Conservation (phyloP, 2,888 invertebrate species). For the Oasisia sp. region DNA sequence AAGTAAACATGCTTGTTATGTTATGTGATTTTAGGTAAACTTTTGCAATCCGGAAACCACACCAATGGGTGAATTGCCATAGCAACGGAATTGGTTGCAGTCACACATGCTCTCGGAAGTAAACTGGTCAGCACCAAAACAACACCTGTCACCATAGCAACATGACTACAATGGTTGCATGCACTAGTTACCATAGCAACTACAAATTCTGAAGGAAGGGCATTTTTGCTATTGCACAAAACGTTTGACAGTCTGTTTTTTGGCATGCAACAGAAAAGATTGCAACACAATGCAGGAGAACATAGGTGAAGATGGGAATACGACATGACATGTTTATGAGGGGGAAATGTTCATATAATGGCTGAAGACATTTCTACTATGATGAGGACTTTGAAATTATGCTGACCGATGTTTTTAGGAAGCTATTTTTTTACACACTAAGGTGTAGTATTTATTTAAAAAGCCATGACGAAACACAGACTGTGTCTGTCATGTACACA, state of each 20-base stretch:
- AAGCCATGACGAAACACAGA: too few relatives aligned
- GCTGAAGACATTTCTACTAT: neutral
- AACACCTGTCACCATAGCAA: neutral
- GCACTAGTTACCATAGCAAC: conserved; percentile 1
- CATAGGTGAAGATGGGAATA: too few relatives aligned
- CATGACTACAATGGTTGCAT: neutral
- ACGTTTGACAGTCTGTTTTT: neutral
- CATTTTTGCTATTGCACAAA: neutral
- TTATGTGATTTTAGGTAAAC: neutral
- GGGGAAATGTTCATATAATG: neutral
- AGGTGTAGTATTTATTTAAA: too few relatives aligned
- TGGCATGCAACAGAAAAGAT: neutral
- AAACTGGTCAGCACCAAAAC: neutral
- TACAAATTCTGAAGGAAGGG: neutral
- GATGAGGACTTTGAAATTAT: neutral
- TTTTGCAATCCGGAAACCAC: neutral
- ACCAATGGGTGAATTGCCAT: neutral
- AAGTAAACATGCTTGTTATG: neutral
- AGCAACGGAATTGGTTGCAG: neutral
- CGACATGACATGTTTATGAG: neutral
- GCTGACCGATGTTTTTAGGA: too few relatives aligned
- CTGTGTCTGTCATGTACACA: too few relatives aligned
- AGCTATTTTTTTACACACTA: too few relatives aligned
- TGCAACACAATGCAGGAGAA: neutral
- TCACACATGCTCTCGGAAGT: neutral